Percentiles rank a stretch among this genome's conserved stretches.
These are phyloP conservation scores for Thrips palmi DNA, from an alignment of 1,140 invertebrate genomes.

Conservation along the genomic window DNA sequence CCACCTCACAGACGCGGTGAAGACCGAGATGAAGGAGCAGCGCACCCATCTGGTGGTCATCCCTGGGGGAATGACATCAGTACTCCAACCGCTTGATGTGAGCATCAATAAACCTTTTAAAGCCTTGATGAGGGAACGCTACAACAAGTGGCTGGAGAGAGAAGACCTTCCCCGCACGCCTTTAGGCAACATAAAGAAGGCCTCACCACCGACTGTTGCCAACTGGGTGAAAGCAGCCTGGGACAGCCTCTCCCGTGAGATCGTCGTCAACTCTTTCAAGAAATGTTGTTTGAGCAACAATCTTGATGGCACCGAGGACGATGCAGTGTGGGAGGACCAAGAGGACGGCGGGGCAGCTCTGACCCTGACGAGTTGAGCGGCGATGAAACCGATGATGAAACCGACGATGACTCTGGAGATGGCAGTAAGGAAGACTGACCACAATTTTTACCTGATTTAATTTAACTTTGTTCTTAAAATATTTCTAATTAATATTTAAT, in stretches of 20 bases:
- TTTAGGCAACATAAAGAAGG: constrained; percentile 10
- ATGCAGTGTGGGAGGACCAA: no score
- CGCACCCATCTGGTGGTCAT: constrained; percentile 13
- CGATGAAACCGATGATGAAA: no score
- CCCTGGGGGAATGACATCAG: constrained; percentile 15
- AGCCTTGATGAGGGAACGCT: background rate
- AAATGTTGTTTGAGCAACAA: constrained; percentile 8
- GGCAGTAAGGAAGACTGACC: no score
- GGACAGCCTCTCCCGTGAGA: background rate
- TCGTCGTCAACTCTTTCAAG: constrained; percentile 6
- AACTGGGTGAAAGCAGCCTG: constrained; percentile 7
- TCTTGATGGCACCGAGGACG: no score
- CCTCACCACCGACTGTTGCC: constrained; percentile 1
- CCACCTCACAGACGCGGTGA: constrained; percentile 9
- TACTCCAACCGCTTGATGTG: constrained; percentile 16
- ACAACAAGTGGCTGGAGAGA: constrained; percentile 7
- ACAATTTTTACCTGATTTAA: no score
- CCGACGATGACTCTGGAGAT: no score
- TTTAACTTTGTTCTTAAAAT: no score
- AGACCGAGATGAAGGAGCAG: background rate
- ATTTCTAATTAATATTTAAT: no score
- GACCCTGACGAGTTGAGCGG: no score
- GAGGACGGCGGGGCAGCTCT: no score
- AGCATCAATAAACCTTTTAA: constrained; percentile 8
- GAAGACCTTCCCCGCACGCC: constrained; percentile 5